These are phyloP conservation scores for Typhlichthys eigenmanni DNA, from an alignment of 2,797 vertebrate genomes.

Conservation along the genomic window DNA sequence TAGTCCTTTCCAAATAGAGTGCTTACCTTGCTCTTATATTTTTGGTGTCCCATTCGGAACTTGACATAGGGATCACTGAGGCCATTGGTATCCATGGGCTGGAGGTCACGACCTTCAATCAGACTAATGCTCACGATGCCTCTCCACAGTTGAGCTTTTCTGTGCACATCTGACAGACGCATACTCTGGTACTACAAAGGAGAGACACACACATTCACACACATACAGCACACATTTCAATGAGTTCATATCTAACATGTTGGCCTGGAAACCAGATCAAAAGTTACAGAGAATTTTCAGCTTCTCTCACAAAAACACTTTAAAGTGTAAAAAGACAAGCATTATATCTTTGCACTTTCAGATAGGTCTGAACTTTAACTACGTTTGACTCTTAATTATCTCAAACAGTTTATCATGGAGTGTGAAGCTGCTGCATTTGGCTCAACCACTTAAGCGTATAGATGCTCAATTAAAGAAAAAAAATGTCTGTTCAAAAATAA, in stretches of 20 bases:
- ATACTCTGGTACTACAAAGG: conserved; percentile 88
- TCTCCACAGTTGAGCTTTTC: conserved; percentile 94
- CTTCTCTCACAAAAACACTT: conserved; percentile 35
- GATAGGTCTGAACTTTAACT: conserved; percentile 23
- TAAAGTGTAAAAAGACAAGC: conserved; percentile 42
- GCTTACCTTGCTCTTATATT: conserved; percentile 96
- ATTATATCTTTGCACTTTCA: conserved; percentile 22
- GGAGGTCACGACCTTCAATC: conserved; percentile 89
- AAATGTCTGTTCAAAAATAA: conserved; percentile 61
- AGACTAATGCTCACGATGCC: conserved; percentile 94
- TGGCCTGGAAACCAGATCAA: conserved; percentile 7
- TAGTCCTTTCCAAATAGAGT: background rate
- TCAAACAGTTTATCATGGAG: conserved; percentile 53
- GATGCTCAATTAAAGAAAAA: conserved; percentile 68
- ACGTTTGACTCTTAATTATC: conserved; percentile 21
- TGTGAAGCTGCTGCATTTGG: conserved; percentile 52
- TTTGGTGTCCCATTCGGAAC: conserved; percentile 93
- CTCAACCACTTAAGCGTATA: conserved; percentile 34
- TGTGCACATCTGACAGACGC: conserved; percentile 90
- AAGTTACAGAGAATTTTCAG: conserved; percentile 26
- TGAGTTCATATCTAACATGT: too few relatives aligned
- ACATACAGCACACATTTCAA: conserved; percentile 21
- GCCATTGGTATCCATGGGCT: conserved; percentile 93
- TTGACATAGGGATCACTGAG: conserved; percentile 95
- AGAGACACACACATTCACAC: conserved; percentile 10